Base-by-base conservation (phyloP, 2,797 vertebrate species). In the Aplochiton taeniatus region DNA sequence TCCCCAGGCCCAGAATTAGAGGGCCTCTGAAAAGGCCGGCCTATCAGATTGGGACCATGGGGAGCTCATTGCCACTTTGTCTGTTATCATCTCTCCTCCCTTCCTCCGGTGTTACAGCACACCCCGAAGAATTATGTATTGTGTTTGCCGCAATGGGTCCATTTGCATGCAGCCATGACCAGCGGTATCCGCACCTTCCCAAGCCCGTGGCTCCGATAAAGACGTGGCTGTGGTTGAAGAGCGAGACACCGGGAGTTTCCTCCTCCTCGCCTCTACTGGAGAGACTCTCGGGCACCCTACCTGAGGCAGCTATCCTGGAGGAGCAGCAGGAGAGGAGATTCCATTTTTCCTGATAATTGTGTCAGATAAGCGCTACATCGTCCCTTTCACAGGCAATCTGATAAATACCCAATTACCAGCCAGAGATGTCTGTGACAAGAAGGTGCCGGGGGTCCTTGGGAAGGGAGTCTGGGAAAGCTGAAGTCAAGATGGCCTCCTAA, bases 361-460 rank as follows among this genome's bases (percentile, higher is more conserved):
- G 86, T 92, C 90, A 92, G 95, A 96, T 96, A 95, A 92, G 88
- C 81, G 79, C 77, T 82, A 90, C 85, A 84, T 88, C 78, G 59
- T 77, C 80, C 90, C n/a, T 94, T 93, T 93, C 86, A 87, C 90
- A 85, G 91, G 90, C 90, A 92, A 94, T 95, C 94, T 95, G 95
- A 97, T 97, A 98, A 98, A 96, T 91, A 95, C 89, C 91, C 95
- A 96, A 97, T 97, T 96, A 95, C 93, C 86, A 92, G 83, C 73
- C 78, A 74, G 91, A 91, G 89, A 91, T 90, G 93, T 88, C 83
- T 85, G 84, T 89, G 86, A 85, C 82, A 87, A 88, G 85, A 77
- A 83, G 87, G 85, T 73, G 76, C 60, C 72, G 63, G 68, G 72
- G 80, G 85, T 88, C 72, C 82, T 83, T 78, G 84, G 72, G 44